Percentiles rank a stretch among this genome's conserved stretches.
These are phyloP conservation scores for Phytoseiulus persimilis DNA, from an alignment of 2,888 invertebrate genomes.

Conservation along the genomic window DNA sequence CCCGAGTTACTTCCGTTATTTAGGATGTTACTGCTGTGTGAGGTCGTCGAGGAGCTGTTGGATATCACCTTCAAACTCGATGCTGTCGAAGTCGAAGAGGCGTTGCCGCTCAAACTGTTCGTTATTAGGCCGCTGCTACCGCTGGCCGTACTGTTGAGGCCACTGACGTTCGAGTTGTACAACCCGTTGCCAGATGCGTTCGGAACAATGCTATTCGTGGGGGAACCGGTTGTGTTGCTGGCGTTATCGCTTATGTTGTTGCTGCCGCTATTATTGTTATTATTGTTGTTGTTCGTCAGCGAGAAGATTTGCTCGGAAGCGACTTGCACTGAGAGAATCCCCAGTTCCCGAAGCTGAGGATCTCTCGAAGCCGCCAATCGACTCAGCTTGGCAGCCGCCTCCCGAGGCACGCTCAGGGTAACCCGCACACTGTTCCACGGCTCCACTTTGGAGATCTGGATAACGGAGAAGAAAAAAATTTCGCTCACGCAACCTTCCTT, in stretches of 20 bases:
- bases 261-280: constrained; percentile 41
- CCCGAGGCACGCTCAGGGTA: constrained; percentile 91
- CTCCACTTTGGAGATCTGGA: constrained; percentile 71
- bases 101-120: constrained; percentile 8
- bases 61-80: not conserved
- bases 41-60: not conserved
- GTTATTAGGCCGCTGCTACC: not conserved
- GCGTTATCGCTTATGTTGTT: not conserved
- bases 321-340: constrained; percentile 88
- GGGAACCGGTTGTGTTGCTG: not conserved
- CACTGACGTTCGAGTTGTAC: constrained; percentile 42
- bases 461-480: constrained; percentile 43
- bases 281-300: constrained; percentile 41
- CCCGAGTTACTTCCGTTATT: constrained; percentile 26
- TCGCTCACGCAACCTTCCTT: not conserved
- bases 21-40: not conserved
- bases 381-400: constrained; percentile 81
- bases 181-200: not conserved
- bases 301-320: constrained; percentile 51
- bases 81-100: constrained; percentile 45
- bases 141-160: constrained; percentile 1
- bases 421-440: constrained; percentile 98
- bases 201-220: not conserved
- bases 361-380: constrained; percentile 85
- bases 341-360: constrained; percentile 75